These are phyloP conservation scores for Atrichornis clamosus DNA, from an alignment of 2,113 vertebrate species.

Conservation along the genomic window DNA sequence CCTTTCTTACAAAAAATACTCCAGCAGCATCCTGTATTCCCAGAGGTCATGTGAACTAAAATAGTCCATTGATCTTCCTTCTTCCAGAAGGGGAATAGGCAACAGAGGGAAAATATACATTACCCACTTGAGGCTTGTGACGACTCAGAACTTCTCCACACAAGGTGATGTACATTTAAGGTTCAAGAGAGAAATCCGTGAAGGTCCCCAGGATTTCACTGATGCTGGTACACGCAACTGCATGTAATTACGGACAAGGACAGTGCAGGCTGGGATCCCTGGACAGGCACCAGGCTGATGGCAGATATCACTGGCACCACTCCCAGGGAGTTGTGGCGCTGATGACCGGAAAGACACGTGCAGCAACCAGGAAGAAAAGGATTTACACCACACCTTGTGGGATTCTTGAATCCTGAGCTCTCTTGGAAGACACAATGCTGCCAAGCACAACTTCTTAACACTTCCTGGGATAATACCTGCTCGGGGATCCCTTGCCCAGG, in stretches of 20 bases:
- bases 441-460: neutral
- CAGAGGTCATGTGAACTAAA: conserved; percentile 61
- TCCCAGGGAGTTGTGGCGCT: neutral
- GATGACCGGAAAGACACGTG: rapidly evolving
- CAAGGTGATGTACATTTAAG: neutral
- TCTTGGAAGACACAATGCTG: neutral
- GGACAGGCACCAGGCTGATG: rapidly evolving
- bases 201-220: neutral
- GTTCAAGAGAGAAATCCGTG: neutral
- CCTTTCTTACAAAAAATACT: neutral
- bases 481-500: neutral
- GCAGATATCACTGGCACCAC: rapidly evolving
- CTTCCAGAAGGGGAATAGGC: neutral
- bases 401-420: neutral
- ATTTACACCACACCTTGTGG: neutral
- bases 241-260: neutral
- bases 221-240: neutral
- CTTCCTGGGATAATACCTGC: neutral
- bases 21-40: conserved; percentile 19
- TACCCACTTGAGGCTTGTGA: neutral
- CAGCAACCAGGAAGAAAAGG: neutral
- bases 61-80: conserved; percentile 62
- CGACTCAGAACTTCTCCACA: neutral
- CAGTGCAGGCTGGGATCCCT: neutral
- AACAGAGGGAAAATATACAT: conserved; percentile 30